phyloP scores from a whole-genome alignment of 2,888 invertebrate species.

The Clepsis dumicolana region DNA sequence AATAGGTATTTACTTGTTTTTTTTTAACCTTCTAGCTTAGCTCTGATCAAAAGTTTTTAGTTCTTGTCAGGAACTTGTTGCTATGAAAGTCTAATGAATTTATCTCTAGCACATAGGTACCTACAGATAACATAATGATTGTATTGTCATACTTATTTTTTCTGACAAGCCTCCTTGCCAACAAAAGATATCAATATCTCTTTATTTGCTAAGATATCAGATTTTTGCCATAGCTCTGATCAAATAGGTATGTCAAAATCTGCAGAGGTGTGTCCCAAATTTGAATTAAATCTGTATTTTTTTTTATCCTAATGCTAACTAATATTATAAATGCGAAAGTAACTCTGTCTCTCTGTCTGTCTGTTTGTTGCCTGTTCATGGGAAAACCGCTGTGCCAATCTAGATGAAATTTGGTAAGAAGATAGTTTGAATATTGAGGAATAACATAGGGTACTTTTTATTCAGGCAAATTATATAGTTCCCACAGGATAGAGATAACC shows the following conservation, averaged over 20 bases:
- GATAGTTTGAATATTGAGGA: too few species aligned
- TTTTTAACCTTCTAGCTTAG: neutral
- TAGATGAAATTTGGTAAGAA: too few species aligned
- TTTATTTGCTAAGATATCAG: conserved; percentile 38
- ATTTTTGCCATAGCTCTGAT: neutral
- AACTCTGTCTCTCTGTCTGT: too few species aligned
- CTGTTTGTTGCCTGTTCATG: too few species aligned
- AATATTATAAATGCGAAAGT: too few species aligned
- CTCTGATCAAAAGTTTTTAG: neutral
- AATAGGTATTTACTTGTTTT: neutral
- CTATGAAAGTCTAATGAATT: neutral
- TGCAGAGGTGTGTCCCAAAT: neutral
- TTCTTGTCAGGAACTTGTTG: neutral
- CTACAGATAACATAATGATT: neutral
- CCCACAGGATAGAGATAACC: too few species aligned
- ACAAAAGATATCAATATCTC: conserved; percentile 42
- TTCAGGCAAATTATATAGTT: too few species aligned
- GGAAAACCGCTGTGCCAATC: too few species aligned
- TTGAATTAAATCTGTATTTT: neutral
- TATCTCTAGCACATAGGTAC: conserved; percentile 16
- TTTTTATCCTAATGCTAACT: too few species aligned
- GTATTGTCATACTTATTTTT: too few species aligned
- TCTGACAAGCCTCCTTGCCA: conserved; percentile 30
- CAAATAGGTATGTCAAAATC: neutral
- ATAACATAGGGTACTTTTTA: too few species aligned